A percentile compares a stretch with the other conserved stretches of the same genome.
These are phyloP conservation scores for Eublepharis macularius DNA, from an alignment of 2,113 vertebrate genomes.

Conservation along the genomic window DNA sequence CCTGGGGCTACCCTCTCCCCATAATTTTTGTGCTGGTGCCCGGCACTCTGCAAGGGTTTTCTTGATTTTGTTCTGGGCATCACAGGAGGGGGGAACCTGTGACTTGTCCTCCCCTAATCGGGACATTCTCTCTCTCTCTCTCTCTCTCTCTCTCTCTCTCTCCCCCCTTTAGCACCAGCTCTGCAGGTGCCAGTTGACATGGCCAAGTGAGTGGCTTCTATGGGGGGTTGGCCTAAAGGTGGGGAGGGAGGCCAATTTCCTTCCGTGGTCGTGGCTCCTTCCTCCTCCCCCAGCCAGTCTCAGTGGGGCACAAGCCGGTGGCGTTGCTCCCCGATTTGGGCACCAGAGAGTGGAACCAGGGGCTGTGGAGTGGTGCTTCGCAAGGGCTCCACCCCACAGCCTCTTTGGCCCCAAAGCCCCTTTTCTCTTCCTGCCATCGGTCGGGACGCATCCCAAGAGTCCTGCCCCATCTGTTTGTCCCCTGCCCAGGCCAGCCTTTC, in stretches of 20 bases:
- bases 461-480: neutral
- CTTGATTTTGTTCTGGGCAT: neutral
- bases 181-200: constrained; percentile 90
- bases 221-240: neutral
- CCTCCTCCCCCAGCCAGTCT: neutral
- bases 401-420: neutral
- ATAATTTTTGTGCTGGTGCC: neutral
- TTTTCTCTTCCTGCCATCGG: neutral
- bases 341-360: too few species aligned
- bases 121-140: neutral
- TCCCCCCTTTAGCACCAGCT: constrained; percentile 84
- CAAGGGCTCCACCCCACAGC: too few species aligned
- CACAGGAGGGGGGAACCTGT: too few species aligned
- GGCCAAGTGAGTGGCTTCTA: constrained; percentile 84
- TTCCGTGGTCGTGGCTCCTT: too few species aligned
- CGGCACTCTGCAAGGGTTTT: accelerated
- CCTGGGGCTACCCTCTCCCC: neutral
- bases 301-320: too few species aligned
- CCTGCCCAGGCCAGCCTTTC: constrained; percentile 86
- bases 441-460: neutral
- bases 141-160: constrained; percentile 19
- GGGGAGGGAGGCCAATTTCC: neutral
- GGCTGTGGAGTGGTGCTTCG: too few species aligned
- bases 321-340: too few species aligned
- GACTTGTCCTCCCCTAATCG: neutral